Evolutionary conservation across 2,888 invertebrate species (phyloP).

Genomic region (Epirrita christyi): DNA sequence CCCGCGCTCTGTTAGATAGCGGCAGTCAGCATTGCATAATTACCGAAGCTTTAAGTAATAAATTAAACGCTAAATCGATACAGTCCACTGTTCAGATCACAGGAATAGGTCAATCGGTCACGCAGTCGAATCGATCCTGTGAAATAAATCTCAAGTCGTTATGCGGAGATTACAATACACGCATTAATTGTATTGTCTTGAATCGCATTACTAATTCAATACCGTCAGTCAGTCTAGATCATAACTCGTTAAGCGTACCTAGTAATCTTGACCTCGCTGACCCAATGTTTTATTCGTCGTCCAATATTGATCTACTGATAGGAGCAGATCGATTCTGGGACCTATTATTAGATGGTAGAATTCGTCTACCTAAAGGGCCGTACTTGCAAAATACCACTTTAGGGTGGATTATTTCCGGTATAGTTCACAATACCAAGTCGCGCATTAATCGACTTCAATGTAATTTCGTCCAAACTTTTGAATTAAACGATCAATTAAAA

Average conservation of each 20-base stretch:
- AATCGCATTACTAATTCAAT: neutral
- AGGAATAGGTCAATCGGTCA: conserved; percentile 32
- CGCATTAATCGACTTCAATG: neutral
- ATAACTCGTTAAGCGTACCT: conserved; percentile 9
- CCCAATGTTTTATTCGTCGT: conserved; percentile 12
- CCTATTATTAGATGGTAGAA: neutral
- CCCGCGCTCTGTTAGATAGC: neutral
- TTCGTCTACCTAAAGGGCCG: conserved; percentile 6
- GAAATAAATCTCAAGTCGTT: conserved; percentile 28
- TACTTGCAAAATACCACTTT: conserved; percentile 9
- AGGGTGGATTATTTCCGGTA: conserved; percentile 23
- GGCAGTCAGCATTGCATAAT: conserved; percentile 36
- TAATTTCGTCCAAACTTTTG: no score
- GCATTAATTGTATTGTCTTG: neutral
- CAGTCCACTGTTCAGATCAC: conserved; percentile 38
- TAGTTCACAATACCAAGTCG: conserved; percentile 2
- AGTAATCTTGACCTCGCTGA: conserved; percentile 18
- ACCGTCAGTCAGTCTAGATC: neutral
- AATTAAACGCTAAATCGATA: conserved; percentile 30
- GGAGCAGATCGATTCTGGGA: conserved; percentile 25
- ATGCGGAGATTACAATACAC: conserved; percentile 13
- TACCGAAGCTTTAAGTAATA: conserved; percentile 29
- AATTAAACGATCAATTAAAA: no score
- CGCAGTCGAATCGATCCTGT: conserved; percentile 27
- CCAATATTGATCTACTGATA: conserved; percentile 15